Base-by-base conservation (phyloP, 2,113 vertebrate genomes). In the Rousettus leschenaultii region DNA sequence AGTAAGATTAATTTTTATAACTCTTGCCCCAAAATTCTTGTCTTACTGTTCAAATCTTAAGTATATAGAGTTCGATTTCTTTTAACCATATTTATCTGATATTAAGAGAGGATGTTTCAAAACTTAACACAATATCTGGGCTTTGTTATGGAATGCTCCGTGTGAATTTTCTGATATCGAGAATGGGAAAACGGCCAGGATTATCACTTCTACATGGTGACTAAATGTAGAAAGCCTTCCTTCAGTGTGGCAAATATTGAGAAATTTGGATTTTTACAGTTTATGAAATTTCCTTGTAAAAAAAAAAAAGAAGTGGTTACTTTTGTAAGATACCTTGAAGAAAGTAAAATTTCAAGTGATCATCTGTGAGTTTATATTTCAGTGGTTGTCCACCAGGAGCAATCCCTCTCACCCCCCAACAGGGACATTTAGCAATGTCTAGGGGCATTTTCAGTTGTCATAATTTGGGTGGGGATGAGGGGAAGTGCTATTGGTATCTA, bases 251-350 rank as follows among this genome's bases (percentile, higher is more conserved):
- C 8, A 79, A 90, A 28, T 90, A 84, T 43, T 86, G 88, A 87
- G 75, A 94, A 79, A 94, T 82, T 66, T 90, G 26, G 45, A 38
- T 86, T 90, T 96, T 95, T 48, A 73, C 6, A 75, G 57, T 40
- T 96, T 95, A 65, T 83, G 33, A 92, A 75, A 94, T 15, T 5
- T 48, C 30, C 65, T 45, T 77, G 61, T 53, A 21, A 74, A 74
- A 63, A 89, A 21, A 74, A 74, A 63, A 89, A 70, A 82, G 18
- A 87, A 66, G 35, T 14, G n/a, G 21, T 80, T 28, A 1, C 30
- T 18, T 57, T 21, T 26, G 79, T 71, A 43, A 74, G 91, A 89
- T 82, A 43, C 8, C 10, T 87, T 88, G 7, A 89, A 33, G 70
- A 89, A 95, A 89, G 30, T 45, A 82, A 71, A 45, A 73, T 66